Evolutionary conservation across 2,113 vertebrate genomes (phyloP).

Genomic region (Lepus americanus): DNA sequence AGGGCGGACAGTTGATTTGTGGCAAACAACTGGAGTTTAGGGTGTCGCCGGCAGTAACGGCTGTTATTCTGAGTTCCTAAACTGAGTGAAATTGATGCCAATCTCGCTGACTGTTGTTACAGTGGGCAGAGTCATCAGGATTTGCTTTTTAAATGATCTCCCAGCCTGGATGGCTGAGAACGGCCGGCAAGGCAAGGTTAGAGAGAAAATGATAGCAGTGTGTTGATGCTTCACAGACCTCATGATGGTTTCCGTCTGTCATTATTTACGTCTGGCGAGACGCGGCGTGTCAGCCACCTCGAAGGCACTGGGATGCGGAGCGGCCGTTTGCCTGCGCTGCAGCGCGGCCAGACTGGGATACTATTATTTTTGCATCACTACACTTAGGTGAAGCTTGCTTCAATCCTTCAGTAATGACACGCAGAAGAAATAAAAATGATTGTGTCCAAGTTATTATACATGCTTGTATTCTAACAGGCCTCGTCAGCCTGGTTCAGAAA

Average conservation of each 20-base stretch:
- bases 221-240: slow-evolving; percentile 99
- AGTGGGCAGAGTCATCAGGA: slow-evolving; percentile 96
- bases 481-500: slow-evolving; percentile 86
- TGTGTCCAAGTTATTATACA: slow-evolving; percentile 91
- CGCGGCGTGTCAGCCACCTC: slow-evolving; percentile 99
- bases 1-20: background rate
- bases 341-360: slow-evolving; percentile 91
- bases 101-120: slow-evolving; percentile 91
- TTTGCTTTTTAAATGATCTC: slow-evolving; percentile 98
- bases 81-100: slow-evolving; percentile 92
- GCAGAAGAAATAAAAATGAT: slow-evolving; percentile 90
- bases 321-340: slow-evolving; percentile 92
- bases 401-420: slow-evolving; percentile 95
- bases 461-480: slow-evolving; percentile 89
- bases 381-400: slow-evolving; percentile 96
- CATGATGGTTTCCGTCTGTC: slow-evolving; percentile 99
- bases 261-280: slow-evolving; percentile 99
- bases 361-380: slow-evolving; percentile 99
- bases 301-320: slow-evolving; percentile 95
- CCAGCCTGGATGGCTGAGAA: slow-evolving; percentile 92
- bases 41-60: slow-evolving; percentile 85
- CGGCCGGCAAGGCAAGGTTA: slow-evolving; percentile 97
- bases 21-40: slow-evolving; percentile 71
- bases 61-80: slow-evolving; percentile 87
- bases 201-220: slow-evolving; percentile 97